Evolutionary conservation across 2,797 vertebrate genomes (phyloP).

Genomic region (Monodelphis domestica): DNA sequence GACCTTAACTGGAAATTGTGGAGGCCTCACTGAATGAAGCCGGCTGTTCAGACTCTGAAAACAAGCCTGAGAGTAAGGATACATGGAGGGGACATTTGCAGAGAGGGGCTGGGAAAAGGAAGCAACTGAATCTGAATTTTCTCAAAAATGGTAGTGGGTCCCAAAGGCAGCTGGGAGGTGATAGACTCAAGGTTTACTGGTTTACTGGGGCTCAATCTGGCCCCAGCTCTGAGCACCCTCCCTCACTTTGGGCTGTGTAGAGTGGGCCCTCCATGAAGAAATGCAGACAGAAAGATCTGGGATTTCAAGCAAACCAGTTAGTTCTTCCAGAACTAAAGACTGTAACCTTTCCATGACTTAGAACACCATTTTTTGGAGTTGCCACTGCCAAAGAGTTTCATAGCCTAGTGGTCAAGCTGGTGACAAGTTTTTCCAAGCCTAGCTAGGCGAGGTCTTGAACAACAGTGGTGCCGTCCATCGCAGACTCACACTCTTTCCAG

Average conservation of each 20-base stretch:
- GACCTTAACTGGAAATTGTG: conserved; percentile 54
- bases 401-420: not conserved
- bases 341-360: not conserved
- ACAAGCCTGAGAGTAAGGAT: not conserved
- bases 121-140: conserved; percentile 39
- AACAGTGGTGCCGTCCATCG: not conserved
- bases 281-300: not conserved
- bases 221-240: not conserved
- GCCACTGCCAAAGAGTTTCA: not conserved
- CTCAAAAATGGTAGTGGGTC: conserved; percentile 45
- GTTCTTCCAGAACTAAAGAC: not conserved
- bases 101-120: conserved; percentile 46
- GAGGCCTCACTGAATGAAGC: conserved; percentile 15
- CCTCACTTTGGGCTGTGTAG: conserved; percentile 1
- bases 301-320: not conserved
- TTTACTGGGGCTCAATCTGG: not conserved
- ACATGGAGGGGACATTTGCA: conserved; percentile 37
- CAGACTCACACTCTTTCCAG: not conserved
- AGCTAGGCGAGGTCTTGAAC: not conserved
- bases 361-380: not conserved
- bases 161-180: conserved; percentile 18
- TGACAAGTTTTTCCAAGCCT: not conserved
- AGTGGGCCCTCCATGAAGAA: conserved; percentile 17
- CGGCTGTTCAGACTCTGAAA: conserved; percentile 39
- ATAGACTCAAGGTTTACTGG: not conserved